Evolutionary conservation across 2,113 vertebrate genomes (phyloP).

Genomic region (Ascaphus truei): DNA sequence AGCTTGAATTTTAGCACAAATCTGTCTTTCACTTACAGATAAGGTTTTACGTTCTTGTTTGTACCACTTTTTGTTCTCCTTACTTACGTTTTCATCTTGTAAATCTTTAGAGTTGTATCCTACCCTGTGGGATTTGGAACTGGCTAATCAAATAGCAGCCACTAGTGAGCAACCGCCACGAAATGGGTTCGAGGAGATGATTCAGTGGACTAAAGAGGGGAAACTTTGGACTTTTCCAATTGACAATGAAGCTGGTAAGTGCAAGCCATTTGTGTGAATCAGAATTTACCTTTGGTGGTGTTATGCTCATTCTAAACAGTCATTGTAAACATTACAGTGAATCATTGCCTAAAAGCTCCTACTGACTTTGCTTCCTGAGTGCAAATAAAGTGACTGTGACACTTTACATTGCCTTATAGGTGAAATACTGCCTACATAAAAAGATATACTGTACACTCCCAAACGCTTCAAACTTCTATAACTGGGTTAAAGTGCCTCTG

Average conservation of each 20-base stretch:
- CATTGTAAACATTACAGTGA: no score
- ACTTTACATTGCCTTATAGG: no score
- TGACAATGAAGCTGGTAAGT: conserved; percentile 83
- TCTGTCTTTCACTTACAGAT: neutral
- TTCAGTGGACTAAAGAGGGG: conserved; percentile 90
- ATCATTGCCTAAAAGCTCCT: no score
- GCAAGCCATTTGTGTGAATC: neutral
- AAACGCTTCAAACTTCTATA: no score
- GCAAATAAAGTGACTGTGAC: no score
- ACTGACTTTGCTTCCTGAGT: no score
- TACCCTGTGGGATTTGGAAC: conserved; percentile 88
- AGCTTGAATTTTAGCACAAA: no score
- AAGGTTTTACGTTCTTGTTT: neutral
- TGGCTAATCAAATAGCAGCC: conserved; percentile 67
- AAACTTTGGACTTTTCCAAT: conserved; percentile 89
- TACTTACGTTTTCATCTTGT: neutral
- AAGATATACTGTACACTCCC: no score
- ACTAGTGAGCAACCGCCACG: conserved; percentile 59
- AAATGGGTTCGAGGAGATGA: conserved; percentile 93
- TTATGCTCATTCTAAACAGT: no score
- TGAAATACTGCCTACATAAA: no score
- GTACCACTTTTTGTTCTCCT: neutral
- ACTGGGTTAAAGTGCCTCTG: no score
- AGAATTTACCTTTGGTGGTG: no score
- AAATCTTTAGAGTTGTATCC: conserved; percentile 49